Evolutionary conservation across 2,797 vertebrate species (phyloP).

Genomic region (Columba guinea): DNA sequence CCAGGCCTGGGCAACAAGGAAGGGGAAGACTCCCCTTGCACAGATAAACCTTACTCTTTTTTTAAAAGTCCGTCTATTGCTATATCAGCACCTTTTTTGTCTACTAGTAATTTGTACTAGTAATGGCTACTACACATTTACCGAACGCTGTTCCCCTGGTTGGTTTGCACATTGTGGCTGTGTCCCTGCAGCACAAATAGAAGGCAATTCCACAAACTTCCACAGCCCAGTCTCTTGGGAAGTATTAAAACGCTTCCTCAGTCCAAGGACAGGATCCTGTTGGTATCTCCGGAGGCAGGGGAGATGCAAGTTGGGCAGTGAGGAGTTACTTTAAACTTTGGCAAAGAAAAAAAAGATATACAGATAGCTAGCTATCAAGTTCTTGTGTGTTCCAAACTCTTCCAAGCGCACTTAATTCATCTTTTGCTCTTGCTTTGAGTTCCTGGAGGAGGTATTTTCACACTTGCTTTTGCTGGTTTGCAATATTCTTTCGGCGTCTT

Average conservation of each 20-base stretch:
- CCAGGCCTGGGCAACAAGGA: background rate
- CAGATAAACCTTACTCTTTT: background rate
- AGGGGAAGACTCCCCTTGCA: background rate
- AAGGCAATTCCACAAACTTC: constrained; percentile 45
- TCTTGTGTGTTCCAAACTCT: constrained; percentile 58
- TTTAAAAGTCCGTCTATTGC: constrained; percentile 15
- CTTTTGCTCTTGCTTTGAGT: constrained; percentile 52
- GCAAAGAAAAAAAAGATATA: constrained; percentile 71
- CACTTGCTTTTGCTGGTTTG: constrained; percentile 41
- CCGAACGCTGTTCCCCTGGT: constrained; percentile 23
- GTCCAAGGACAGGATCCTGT: background rate
- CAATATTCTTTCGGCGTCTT: constrained; percentile 62
- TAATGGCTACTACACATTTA: background rate
- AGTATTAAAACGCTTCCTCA: background rate
- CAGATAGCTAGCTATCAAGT: constrained; percentile 60
- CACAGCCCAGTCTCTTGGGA: constrained; percentile 39
- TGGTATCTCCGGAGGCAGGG: constrained; percentile 18
- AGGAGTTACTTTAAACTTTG: constrained; percentile 78
- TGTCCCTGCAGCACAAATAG: constrained; percentile 46
- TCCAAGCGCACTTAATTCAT: constrained; percentile 46
- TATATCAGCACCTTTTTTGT: constrained; percentile 25
- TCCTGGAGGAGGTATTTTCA: constrained; percentile 70
- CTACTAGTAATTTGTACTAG: background rate
- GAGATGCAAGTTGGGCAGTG: constrained; percentile 37
- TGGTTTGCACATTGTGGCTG: background rate